Evolutionary conservation across 1,140 invertebrate species (phyloP), one percentile per base, ranked within the genome.

Genomic region (Temnothorax nylanderi): DNA sequence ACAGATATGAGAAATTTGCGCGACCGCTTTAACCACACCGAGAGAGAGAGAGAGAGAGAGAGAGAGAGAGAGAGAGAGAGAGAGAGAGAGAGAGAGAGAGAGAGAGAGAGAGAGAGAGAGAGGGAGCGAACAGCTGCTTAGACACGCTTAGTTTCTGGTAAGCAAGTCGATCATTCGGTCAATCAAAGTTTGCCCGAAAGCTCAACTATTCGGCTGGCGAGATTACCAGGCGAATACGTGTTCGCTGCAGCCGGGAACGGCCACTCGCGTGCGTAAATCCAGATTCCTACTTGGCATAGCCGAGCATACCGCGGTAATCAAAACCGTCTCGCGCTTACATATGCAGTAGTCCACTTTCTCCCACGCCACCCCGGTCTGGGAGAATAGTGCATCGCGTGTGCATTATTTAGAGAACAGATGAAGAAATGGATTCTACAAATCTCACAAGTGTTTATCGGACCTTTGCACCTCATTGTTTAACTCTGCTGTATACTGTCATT

Each of bases 151-250:
- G 80, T 75, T 44, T 74, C 54, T 21, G 32, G 54, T 75, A 75
- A 84, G 69, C 80, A 84, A 84, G 80, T 84, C 80, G 54, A 84
- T 84, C 80, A 74, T 84, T 62, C 44, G 80, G 80, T 84, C 80
- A 84, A 84, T 84, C 80, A 84, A 84, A 84, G 80, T 84, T 84
- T 84, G 26, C 26, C 7, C 26, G 41, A 74, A 84, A 84, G 80
- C 69, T 41, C 80, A 84, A 84, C 80, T 84, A 84, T 75, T 84
- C 54, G 69, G n/a, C 41, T 56, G n/a, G 26, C n/a, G 54, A 75
- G 80, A 84, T 84, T 84, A 49, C 69, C 69, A 49, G 18, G 44
- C 69, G 69, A 49, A 84, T 75, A 84, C 80, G 41, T 62, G 54
- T 60, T 75, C 26, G 21, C 16, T 49, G 54, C 54, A 84, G 58